phyloP scores from a whole-genome alignment of 1,140 invertebrate genomes.

The Macrobrachium nipponense region DNA sequence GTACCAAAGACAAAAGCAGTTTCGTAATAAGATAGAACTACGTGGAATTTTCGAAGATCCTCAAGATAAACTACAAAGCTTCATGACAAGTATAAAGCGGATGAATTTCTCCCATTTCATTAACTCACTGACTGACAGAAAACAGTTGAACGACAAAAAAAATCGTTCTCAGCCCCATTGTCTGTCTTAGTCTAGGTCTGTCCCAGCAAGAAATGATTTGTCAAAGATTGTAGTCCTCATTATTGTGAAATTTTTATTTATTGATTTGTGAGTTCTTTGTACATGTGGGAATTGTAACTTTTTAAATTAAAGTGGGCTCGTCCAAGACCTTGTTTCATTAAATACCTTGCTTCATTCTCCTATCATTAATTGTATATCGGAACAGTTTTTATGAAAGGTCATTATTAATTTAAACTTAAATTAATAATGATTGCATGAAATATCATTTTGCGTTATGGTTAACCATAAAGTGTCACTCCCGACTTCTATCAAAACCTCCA shows the following conservation, averaged over 20 bases:
- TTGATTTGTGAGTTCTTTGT: constrained; percentile 47
- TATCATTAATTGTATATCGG: neutral
- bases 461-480: no score
- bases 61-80: no score
- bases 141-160: no score
- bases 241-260: constrained; percentile 46
- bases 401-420: neutral
- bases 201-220: constrained; percentile 26
- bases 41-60: no score
- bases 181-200: neutral
- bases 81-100: no score
- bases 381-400: neutral
- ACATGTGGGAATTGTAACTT: constrained; percentile 49
- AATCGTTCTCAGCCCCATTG: no score
- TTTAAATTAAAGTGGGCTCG: constrained; percentile 42
- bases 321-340: constrained; percentile 24
- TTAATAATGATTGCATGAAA: neutral
- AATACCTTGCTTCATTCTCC: neutral
- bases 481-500: no score
- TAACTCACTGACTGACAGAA: no score
- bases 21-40: no score
- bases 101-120: no score
- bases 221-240: constrained; percentile 38
- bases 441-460: no score
- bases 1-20: no score